Evolutionary conservation across 1,140 invertebrate genomes (phyloP).

Genomic region (Drosophila equinoxialis): DNA sequence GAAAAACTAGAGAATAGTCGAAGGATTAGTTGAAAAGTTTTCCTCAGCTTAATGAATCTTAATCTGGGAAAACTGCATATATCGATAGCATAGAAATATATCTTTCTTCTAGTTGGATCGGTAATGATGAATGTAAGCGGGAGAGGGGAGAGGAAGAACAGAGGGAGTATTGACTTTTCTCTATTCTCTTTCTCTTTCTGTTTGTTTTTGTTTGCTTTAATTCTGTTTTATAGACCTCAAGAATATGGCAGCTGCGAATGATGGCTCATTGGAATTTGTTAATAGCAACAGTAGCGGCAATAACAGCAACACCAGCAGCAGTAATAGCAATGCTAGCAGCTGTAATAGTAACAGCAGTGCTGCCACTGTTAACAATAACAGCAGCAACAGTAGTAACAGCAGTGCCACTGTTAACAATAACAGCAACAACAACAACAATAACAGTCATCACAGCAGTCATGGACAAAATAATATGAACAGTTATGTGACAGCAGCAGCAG

Average conservation of each 20-base stretch:
- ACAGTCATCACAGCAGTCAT: constrained; percentile 18
- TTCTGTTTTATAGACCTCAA: constrained; percentile 76
- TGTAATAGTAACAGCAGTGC: constrained; percentile 21
- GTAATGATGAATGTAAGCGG: no score
- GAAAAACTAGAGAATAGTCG: no score
- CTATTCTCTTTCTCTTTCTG: constrained; percentile 25
- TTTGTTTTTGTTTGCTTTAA: constrained; percentile 40
- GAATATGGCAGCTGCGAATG: constrained; percentile 75
- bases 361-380: constrained; percentile 26
- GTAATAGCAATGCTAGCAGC: constrained; percentile 26
- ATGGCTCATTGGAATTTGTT: constrained; percentile 71
- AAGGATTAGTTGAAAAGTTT: no score
- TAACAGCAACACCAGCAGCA: constrained; percentile 39
- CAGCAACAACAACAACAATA: constrained; percentile 22
- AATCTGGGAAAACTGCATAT: no score
- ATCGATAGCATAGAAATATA: constrained; percentile 1
- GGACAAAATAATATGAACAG: constrained; percentile 36
- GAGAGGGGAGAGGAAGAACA: background rate
- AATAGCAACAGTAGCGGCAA: constrained; percentile 54
- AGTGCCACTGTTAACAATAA: constrained; percentile 10
- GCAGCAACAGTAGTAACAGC: constrained; percentile 19
- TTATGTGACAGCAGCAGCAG: constrained; percentile 43
- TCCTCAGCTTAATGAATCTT: no score
- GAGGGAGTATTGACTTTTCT: background rate
- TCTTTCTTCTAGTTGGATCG: background rate